Percentiles rank a stretch among this genome's conserved stretches.
phyloP scores from a whole-genome alignment of 2,888 invertebrate species.

The Xestia ashworthii region DNA sequence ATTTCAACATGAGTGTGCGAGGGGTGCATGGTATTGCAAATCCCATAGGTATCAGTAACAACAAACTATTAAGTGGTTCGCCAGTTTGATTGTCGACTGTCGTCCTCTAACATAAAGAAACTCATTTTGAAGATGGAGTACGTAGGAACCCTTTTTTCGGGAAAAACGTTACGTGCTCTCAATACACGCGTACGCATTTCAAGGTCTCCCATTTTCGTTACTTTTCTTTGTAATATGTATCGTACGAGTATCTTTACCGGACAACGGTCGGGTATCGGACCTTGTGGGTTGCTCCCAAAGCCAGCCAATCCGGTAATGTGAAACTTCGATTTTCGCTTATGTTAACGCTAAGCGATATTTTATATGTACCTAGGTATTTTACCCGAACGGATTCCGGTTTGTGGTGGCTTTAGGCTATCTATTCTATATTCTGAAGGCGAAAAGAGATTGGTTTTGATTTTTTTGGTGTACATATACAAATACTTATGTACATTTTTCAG shows the following conservation, averaged over 20 bases:
- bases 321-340: slow-evolving; percentile 58
- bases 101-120: not conserved
- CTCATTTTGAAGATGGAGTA: too few species aligned
- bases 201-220: slow-evolving; percentile 23
- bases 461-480: not conserved
- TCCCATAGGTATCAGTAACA: not conserved
- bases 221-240: slow-evolving; percentile 10
- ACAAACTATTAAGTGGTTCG: not conserved
- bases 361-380: slow-evolving; percentile 16
- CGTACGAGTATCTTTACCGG: not conserved
- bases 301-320: slow-evolving; percentile 31
- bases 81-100: not conserved
- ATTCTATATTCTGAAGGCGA: slow-evolving; percentile 30
- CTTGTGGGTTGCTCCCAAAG: slow-evolving; percentile 19
- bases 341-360: slow-evolving; percentile 25
- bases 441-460: slow-evolving; percentile 1
- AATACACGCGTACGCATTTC: slow-evolving; percentile 29
- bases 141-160: not conserved
- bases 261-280: slow-evolving; percentile 24
- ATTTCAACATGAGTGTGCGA: too few species aligned
- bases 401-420: slow-evolving; percentile 22
- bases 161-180: slow-evolving; percentile 2
- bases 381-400: slow-evolving; percentile 7
- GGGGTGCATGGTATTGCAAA: too few species aligned
- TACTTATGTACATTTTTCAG: not conserved